A percentile compares a stretch with the other conserved stretches of the same genome.
phyloP scores from a whole-genome alignment of 2,888 invertebrate species.

The Drosophila emarginata region DNA sequence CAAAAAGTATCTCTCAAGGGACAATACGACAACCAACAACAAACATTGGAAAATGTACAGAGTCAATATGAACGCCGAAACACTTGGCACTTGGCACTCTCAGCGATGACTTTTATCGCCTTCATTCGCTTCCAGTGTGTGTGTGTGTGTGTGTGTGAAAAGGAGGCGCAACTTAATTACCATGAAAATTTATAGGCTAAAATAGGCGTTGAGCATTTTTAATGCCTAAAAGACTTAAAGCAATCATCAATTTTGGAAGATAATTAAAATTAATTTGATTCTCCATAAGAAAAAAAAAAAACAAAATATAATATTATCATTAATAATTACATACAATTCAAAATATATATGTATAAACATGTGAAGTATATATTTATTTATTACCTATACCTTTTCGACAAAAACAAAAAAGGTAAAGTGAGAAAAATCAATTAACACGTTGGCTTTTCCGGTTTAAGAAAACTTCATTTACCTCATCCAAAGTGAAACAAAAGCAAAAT shows the following conservation, averaged over 20 bases:
- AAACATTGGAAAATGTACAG: not conserved
- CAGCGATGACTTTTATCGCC: slow-evolving; percentile 58
- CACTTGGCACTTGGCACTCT: slow-evolving; percentile 25
- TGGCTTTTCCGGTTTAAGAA: not conserved
- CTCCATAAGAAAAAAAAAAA: not conserved
- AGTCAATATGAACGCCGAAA: slow-evolving; percentile 1
- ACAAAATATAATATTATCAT: not conserved
- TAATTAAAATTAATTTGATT: slow-evolving; percentile 42
- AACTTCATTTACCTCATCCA: not conserved
- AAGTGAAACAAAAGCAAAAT: not conserved
- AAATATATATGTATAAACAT: not conserved
- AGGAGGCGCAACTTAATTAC: slow-evolving; percentile 53
- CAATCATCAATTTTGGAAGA: slow-evolving; percentile 20
- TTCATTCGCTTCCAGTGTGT: slow-evolving; percentile 2
- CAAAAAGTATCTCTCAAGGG: slow-evolving; percentile 58
- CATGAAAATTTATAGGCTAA: slow-evolving; percentile 58
- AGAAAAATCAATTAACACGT: not conserved
- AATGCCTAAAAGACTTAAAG: slow-evolving; percentile 33
- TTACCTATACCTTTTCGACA: no score
- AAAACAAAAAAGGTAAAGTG: not conserved
- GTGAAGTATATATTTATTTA: not conserved
- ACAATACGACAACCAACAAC: slow-evolving; percentile 19
- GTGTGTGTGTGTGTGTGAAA: slow-evolving; percentile 1
- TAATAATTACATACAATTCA: not conserved
- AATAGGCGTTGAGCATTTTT: slow-evolving; percentile 57